Percentiles rank a stretch among this genome's conserved stretches.
These are phyloP conservation scores for Opisthocomus hoazin DNA, from an alignment of 2,113 vertebrate species.

Conservation along the genomic window DNA sequence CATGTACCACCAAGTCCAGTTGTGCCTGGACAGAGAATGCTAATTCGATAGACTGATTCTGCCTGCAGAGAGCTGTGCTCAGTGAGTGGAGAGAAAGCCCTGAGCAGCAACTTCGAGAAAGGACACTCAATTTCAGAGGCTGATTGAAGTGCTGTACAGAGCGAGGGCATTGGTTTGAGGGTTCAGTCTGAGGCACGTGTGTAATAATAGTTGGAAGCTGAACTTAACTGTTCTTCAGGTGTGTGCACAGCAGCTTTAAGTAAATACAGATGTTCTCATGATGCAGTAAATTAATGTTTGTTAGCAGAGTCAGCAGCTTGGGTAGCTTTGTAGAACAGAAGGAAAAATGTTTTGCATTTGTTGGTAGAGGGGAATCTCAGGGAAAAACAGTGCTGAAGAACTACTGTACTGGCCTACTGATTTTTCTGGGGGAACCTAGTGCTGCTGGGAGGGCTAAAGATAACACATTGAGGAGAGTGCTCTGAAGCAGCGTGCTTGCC, in stretches of 20 bases:
- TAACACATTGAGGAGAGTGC: fast-evolving
- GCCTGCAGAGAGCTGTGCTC: neutral
- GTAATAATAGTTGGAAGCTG: neutral
- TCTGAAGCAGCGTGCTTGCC: neutral
- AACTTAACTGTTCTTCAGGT: neutral
- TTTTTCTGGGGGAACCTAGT: neutral
- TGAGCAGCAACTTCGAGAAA: neutral
- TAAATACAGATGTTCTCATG: neutral
- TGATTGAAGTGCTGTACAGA: neutral
- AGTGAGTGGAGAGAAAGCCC: neutral
- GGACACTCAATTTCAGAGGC: neutral
- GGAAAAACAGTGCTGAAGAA: neutral
- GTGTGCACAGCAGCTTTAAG: neutral
- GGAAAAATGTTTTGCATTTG: neutral
- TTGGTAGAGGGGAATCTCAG: neutral
- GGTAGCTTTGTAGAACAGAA: neutral
- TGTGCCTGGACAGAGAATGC: neutral
- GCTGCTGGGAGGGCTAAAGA: neutral
- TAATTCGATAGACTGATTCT: neutral
- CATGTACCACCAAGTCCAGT: neutral
- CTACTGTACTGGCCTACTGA: neutral
- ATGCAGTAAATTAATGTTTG: neutral
- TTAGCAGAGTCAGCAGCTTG: neutral
- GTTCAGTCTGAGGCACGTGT: neutral
- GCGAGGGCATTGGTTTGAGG: neutral